Base-by-base conservation (phyloP, 1,140 invertebrate genomes). In the Calephelis nemesis region DNA sequence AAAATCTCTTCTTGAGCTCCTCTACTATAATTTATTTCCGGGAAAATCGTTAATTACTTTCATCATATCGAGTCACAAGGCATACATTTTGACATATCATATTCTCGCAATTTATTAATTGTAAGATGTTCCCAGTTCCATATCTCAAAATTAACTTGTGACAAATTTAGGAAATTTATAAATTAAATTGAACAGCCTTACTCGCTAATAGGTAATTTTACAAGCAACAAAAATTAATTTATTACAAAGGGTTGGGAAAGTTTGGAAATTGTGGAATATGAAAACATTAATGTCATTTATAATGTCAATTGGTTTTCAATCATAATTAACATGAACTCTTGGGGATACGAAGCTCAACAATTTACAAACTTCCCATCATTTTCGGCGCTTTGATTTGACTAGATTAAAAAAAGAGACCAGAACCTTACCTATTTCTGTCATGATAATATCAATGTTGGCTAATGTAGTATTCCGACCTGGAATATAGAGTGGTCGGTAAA, bases 141-240 rank as follows among this genome's bases (percentile, higher is more conserved):
- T 65, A 54, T 69, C 65, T 58, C 39, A 30, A 66, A 66, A 66
- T 66, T 66, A 66, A 66, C 65, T 54, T 66, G 50, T 66, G 65
- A 58, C 65, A 66, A 66, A 66, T 66, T 66, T 54, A 45, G 50
- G 50, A 45, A 66, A 52, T 58, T 66, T 66, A 52, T 19, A 58
- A 66, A 66, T 66, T 66, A 54, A 66, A 58, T 66, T 66, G 58
- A 58, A 66, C 40, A 42, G 42, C 19, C 52, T 58, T 58, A 58
- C 54, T 66, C 50, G 65, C 65, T 54, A 66, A 66, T 45, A 58
- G 65, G 65, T 54, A 66, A 58, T 66, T 66, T 66, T 52, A 66
- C 49, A 66, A 58, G 42, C 45, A 58, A 58, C 54, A 65, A 49
- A 65, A 52, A 54, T 54, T 65, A 58, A 58, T 54, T 54, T 42